phyloP scores from a whole-genome alignment of 2,797 vertebrate species.

The Sardinella longiceps region DNA sequence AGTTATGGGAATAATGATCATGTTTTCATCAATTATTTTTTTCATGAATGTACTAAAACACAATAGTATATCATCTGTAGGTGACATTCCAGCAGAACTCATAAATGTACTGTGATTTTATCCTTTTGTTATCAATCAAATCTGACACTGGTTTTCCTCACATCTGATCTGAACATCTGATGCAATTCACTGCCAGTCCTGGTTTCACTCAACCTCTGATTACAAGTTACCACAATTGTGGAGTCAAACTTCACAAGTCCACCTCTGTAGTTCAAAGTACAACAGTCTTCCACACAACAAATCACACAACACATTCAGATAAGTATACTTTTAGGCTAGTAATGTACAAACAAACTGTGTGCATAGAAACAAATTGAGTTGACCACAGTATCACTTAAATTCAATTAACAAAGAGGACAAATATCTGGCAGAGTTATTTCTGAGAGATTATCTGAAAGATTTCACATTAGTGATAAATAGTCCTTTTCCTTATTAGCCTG shows the following conservation, averaged over 20 bases:
- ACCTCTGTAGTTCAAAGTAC: not conserved
- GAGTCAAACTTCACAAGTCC: too few relatives aligned
- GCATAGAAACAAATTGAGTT: too few relatives aligned
- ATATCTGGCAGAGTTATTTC: too few relatives aligned
- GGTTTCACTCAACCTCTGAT: not conserved
- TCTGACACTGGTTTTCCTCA: not conserved
- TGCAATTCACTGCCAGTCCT: not conserved
- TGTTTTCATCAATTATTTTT: not conserved
- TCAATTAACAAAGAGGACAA: too few relatives aligned
- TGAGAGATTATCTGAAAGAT: too few relatives aligned
- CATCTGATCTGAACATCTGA: not conserved
- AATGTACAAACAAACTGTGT: too few relatives aligned
- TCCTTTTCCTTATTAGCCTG: too few relatives aligned
- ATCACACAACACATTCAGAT: too few relatives aligned
- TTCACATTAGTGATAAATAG: too few relatives aligned
- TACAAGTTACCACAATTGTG: not conserved
- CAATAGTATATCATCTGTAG: not conserved
- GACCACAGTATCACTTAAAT: too few relatives aligned
- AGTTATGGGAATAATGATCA: not conserved
- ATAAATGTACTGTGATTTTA: not conserved
- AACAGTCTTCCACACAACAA: too few relatives aligned
- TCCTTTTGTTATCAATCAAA: not conserved
- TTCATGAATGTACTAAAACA: not conserved
- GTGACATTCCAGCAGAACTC: not conserved
- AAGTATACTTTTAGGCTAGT: too few relatives aligned